Evolutionary conservation across 2,888 invertebrate species (phyloP), one percentile per base, ranked within the genome.

Genomic region (Caenorhabditis imperialis): DNA sequence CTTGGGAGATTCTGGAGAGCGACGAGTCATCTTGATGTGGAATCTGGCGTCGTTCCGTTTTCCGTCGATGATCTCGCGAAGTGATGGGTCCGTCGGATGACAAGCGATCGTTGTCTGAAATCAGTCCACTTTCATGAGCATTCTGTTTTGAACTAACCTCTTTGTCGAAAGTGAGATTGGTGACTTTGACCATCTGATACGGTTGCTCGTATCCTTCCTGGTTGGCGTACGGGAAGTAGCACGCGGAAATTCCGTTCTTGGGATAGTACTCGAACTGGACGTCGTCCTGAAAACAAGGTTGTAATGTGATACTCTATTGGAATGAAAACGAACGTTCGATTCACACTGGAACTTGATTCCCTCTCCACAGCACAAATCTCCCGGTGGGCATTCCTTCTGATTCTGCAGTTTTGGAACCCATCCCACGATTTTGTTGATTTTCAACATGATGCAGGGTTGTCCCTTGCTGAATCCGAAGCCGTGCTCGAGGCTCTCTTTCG

Each of bases 401-500:
- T 42, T 72, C 20, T 50, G 14, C 33, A 61, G 51, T 2, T 48
- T 40, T 2, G 69, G 74, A 12, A 37, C 35, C 69, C 74, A 75
- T 62, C 74, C 69, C 22, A 75, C 42, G 16, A 69, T 57, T 27
- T 78, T 78, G 58, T 75, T 75, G 16, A 78, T 33, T 45, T 67
- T 70, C 35, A 78, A 18, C 63, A 78, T 74, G 10, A 78, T 55
- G 50, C 78, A 78, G 5, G 78, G 78, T 22, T 63, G 60, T 12
- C 61, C 75, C 25, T 75, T 65, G 42, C 60, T 65, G 70, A 61
- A 78, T 18, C 78, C 75, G 22, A 78, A 58, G 6, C 75, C 75
- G 7, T 30, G 37, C 22, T 75, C 75, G 33, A 75, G 38, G 20
- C 50, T 57, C 18, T 63, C 54, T 12, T 40, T 16, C 1, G 55